These are phyloP conservation scores for Pollenia amentaria DNA, from an alignment of 2,888 invertebrate genomes.

Conservation along the genomic window DNA sequence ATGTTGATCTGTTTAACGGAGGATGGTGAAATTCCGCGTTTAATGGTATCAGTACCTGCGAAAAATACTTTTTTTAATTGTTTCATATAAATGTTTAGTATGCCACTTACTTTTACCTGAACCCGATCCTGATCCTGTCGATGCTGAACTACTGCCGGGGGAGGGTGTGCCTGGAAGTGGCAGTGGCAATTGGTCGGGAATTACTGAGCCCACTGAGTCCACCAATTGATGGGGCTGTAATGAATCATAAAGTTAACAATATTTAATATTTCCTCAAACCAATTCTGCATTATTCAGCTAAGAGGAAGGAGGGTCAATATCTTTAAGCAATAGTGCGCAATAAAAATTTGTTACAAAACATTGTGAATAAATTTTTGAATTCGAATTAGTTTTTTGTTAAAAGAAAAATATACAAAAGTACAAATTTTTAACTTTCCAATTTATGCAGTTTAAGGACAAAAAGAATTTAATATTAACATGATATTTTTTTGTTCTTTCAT, in stretches of 20 bases:
- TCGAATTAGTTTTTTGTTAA: constrained; percentile 17
- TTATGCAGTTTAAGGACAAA: neutral
- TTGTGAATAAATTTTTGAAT: constrained; percentile 47
- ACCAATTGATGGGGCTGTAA: constrained; percentile 85
- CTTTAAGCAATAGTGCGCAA: constrained; percentile 59
- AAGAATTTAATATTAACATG: constrained; percentile 19
- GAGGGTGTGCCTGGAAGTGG: constrained; percentile 91
- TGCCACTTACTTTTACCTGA: constrained; percentile 82
- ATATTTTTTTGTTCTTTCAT: neutral
- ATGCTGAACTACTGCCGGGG: constrained; percentile 94
- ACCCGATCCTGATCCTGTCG: constrained; percentile 92
- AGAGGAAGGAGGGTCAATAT: constrained; percentile 41
- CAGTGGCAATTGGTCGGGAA: constrained; percentile 87
- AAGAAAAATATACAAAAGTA: neutral
- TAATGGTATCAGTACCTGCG: constrained; percentile 84
- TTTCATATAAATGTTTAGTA: neutral
- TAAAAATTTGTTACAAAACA: constrained; percentile 33
- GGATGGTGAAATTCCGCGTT: constrained; percentile 84
- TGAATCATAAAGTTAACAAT: constrained; percentile 55
- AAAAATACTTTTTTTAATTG: neutral
- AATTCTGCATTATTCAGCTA: constrained; percentile 47
- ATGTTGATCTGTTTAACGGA: constrained; percentile 83
- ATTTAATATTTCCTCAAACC: constrained; percentile 20
- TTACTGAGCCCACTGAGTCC: constrained; percentile 87
- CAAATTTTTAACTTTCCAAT: constrained; percentile 16